phyloP scores from a whole-genome alignment of 1,140 invertebrate species.

The Drosophila sturtevanti region DNA sequence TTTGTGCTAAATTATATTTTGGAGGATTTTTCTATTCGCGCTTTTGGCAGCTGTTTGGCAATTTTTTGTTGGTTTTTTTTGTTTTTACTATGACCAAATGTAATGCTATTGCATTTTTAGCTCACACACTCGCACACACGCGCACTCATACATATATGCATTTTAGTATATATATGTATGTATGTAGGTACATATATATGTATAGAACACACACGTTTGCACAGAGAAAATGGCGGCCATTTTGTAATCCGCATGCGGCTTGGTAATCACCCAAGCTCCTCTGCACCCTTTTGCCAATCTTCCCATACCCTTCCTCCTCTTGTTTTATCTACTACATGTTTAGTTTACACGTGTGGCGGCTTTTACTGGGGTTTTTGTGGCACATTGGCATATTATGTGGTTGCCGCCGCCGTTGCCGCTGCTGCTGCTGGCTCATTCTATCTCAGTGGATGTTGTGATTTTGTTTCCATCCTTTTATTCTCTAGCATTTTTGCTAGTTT shows the following conservation, averaged over 20 bases:
- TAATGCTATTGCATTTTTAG: slow-evolving; percentile 68
- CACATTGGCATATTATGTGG: slow-evolving; percentile 76
- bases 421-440: not conserved
- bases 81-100: slow-evolving; percentile 21
- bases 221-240: slow-evolving; percentile 73
- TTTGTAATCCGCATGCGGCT: slow-evolving; percentile 80
- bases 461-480: slow-evolving; percentile 48
- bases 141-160: not conserved
- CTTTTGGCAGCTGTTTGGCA: slow-evolving; percentile 3
- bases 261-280: slow-evolving; percentile 71
- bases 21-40: not conserved
- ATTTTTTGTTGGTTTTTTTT: too few relatives aligned
- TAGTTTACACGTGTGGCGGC: slow-evolving; percentile 48
- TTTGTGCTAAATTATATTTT: slow-evolving; percentile 10
- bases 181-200: not conserved
- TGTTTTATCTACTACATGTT: slow-evolving; percentile 2
- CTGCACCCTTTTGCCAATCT: slow-evolving; percentile 8
- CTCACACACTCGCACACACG: slow-evolving; percentile 40
- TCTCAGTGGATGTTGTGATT: slow-evolving; percentile 56
- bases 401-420: slow-evolving; percentile 37
- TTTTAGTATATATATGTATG: not conserved
- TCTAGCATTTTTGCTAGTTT: slow-evolving; percentile 19
- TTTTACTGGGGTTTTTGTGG: slow-evolving; percentile 64
- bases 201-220: slow-evolving; percentile 11
- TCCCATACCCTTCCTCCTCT: slow-evolving; percentile 11